phyloP scores from a whole-genome alignment of 1,140 invertebrate genomes.

The Araneus ventricosus region DNA sequence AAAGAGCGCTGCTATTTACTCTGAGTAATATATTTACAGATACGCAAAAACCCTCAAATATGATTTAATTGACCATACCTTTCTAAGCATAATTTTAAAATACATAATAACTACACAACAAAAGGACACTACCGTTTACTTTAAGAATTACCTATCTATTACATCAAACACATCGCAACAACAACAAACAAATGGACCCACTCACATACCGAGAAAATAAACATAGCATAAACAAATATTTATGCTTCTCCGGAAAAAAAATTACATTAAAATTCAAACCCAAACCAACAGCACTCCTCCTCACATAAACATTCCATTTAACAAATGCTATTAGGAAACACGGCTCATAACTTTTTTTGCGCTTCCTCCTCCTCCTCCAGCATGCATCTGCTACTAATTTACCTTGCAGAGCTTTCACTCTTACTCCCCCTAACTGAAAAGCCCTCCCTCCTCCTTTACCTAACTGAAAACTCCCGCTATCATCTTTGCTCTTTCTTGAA shows the following conservation, averaged over 20 bases:
- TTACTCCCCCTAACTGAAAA: not conserved
- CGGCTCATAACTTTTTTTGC: not conserved
- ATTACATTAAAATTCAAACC: not conserved
- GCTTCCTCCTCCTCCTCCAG: not conserved
- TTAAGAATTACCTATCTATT: not conserved
- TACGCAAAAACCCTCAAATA: too few species aligned
- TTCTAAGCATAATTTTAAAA: not conserved
- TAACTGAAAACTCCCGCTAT: slow-evolving; percentile 14
- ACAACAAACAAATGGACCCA: not conserved
- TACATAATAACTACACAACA: not conserved
- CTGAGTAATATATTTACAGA: too few species aligned
- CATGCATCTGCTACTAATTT: slow-evolving; percentile 21
- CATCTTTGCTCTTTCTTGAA: slow-evolving; percentile 30
- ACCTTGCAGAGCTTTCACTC: slow-evolving; percentile 14
- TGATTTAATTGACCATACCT: too few species aligned
- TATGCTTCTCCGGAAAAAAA: not conserved
- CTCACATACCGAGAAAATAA: not conserved
- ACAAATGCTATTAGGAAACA: slow-evolving; percentile 37
- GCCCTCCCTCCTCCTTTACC: not conserved
- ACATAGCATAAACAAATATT: not conserved
- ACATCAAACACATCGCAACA: not conserved
- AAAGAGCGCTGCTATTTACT: too few species aligned
- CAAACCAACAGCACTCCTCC: not conserved
- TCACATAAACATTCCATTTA: slow-evolving; percentile 18
- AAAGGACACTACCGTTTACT: not conserved